Conservation (phyloP, 2,113 vertebrate genomes). For the Podiceps cristatus region DNA sequence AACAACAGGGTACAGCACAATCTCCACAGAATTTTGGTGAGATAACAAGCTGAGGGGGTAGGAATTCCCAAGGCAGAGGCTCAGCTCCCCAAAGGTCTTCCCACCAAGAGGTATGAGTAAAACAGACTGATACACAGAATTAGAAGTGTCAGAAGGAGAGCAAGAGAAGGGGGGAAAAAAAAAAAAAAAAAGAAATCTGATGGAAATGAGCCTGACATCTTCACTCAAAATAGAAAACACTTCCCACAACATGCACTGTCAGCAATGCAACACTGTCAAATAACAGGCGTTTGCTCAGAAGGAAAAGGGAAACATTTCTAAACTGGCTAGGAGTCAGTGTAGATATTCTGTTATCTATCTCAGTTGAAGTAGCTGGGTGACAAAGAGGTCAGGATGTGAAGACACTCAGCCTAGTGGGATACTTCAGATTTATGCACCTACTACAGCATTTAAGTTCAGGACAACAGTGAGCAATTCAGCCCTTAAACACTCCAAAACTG, state of each 20-base stretch:
- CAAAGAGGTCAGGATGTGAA: fast-evolving
- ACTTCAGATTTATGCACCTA: neutral
- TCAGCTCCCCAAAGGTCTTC: neutral
- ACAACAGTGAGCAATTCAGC: neutral
- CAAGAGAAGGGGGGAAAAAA: neutral
- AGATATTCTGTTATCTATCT: neutral
- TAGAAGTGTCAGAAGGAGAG: neutral
- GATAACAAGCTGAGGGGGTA: neutral
- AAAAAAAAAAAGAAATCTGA: neutral
- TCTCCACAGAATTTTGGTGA: neutral
- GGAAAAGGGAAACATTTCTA: neutral
- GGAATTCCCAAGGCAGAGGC: neutral
- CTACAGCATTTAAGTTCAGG: neutral
- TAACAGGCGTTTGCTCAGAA: neutral
- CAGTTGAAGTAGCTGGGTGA: neutral
- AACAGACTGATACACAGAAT: neutral
- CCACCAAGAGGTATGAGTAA: neutral
- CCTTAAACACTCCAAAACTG: neutral
- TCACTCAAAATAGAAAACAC: constrained; percentile 1
- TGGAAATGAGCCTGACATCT: constrained; percentile 28
- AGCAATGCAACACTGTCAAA: neutral
- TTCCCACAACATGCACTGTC: neutral
- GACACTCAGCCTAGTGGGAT: neutral
- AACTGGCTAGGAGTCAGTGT: neutral
- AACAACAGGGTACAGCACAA: neutral